Evolutionary conservation across 2,888 invertebrate genomes (phyloP).

Genomic region (Ophion costatus): DNA sequence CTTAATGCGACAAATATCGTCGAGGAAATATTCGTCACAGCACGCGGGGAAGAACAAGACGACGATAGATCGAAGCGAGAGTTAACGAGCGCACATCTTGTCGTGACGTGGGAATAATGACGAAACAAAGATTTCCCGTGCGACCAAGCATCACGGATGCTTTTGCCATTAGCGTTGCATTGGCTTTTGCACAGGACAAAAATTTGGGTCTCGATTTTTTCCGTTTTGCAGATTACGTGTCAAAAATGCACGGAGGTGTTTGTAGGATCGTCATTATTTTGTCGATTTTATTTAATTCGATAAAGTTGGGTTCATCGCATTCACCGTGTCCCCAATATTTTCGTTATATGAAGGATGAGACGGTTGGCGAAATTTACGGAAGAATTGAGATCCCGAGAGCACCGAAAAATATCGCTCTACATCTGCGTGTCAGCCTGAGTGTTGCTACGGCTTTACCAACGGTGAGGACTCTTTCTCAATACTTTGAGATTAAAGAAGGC

Average conservation of each 20-base stretch:
- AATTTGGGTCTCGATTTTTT: not conserved
- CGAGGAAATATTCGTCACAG: not conserved
- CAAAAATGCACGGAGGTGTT: conserved; percentile 50
- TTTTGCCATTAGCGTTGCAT: not conserved
- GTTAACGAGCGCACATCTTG: not conserved
- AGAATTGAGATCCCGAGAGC: conserved; percentile 73
- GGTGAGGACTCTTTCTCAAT: conserved; percentile 64
- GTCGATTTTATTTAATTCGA: conserved; percentile 28
- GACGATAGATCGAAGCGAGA: not conserved
- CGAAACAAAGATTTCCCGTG: conserved; percentile 15
- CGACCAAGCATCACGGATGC: conserved; percentile 4
- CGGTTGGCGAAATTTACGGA: conserved; percentile 71
- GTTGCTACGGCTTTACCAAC: conserved; percentile 73
- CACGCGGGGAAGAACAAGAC: not conserved
- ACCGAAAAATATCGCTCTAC: conserved; percentile 71
- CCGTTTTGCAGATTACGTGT: not conserved
- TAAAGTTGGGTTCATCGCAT: conserved; percentile 53
- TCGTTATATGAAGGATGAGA: conserved; percentile 70
- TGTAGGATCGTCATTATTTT: conserved; percentile 50
- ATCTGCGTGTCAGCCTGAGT: conserved; percentile 73
- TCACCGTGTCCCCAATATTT: conserved; percentile 76
- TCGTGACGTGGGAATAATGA: conserved; percentile 17
- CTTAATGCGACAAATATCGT: not conserved
- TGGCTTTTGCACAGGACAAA: not conserved
- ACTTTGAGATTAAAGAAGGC: not conserved